Evolutionary conservation across 2,797 vertebrate species (phyloP).

Genomic region (Oophaga sylvatica): DNA sequence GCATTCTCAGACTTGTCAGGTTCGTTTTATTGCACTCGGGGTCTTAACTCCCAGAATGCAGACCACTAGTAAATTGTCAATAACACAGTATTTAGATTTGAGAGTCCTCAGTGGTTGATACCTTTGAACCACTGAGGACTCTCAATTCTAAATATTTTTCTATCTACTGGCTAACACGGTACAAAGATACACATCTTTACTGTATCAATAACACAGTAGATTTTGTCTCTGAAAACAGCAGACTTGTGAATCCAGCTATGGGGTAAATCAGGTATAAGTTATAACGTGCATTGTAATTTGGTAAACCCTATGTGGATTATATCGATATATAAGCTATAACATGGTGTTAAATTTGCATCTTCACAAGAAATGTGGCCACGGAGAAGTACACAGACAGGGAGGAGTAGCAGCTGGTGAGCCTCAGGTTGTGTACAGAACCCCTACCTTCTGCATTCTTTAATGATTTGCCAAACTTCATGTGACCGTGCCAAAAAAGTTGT

Average conservation of each 20-base stretch:
- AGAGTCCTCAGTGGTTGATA: no score
- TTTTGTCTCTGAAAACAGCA: no score
- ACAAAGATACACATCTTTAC: no score
- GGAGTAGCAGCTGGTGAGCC: conserved; percentile 12
- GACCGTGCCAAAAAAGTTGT: background rate
- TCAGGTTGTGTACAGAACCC: background rate
- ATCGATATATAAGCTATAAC: background rate
- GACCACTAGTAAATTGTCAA: no score
- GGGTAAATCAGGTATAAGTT: background rate
- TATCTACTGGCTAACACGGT: no score
- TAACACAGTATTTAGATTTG: no score
- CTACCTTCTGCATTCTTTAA: background rate
- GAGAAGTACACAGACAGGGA: background rate
- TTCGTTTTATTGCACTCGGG: no score
- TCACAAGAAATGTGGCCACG: background rate
- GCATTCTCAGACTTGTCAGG: no score
- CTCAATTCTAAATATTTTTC: no score
- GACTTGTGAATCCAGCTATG: background rate
- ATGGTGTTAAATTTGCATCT: background rate
- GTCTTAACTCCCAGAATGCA: no score
- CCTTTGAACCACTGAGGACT: no score
- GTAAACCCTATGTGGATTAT: background rate
- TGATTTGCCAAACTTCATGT: conserved; percentile 5
- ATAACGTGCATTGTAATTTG: background rate
- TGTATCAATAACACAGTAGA: no score